phyloP scores from a whole-genome alignment of 2,797 vertebrate genomes.

The Leptoclinus maculatus region DNA sequence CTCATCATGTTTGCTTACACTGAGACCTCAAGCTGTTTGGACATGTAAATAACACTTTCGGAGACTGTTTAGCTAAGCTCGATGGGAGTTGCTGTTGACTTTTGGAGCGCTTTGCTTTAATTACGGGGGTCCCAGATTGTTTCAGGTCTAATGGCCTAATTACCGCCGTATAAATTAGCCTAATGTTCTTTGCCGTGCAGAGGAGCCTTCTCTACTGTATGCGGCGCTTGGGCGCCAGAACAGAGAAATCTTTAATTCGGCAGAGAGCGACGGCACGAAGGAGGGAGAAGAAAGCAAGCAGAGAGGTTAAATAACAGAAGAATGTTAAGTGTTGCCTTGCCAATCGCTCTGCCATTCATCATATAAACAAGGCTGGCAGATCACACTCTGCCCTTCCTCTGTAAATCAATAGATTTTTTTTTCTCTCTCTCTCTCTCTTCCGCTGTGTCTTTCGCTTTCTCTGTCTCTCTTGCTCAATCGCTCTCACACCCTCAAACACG shows the following conservation, averaged over 20 bases:
- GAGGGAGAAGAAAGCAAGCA: constrained; percentile 49
- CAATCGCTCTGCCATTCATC: constrained; percentile 82
- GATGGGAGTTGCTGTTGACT: constrained; percentile 83
- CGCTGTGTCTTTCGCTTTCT: constrained; percentile 39
- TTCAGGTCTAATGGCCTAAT: constrained; percentile 86
- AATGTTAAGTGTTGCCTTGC: constrained; percentile 62
- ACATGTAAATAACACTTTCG: constrained; percentile 84
- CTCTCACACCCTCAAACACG: constrained; percentile 64
- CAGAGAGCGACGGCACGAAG: constrained; percentile 38
- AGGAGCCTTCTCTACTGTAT: constrained; percentile 63
- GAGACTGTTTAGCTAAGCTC: constrained; percentile 80
- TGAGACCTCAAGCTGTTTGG: constrained; percentile 83
- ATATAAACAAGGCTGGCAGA: constrained; percentile 71
- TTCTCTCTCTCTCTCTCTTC: constrained; percentile 17
- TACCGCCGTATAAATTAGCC: constrained; percentile 84
- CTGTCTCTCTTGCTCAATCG: constrained; percentile 44
- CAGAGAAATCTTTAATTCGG: constrained; percentile 52
- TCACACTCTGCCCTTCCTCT: constrained; percentile 73
- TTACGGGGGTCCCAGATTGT: constrained; percentile 85
- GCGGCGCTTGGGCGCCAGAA: constrained; percentile 39
- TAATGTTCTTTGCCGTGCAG: constrained; percentile 74
- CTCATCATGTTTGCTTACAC: constrained; percentile 67
- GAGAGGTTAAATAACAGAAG: constrained; percentile 68
- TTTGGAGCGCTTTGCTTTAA: constrained; percentile 84
- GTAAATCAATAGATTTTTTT: constrained; percentile 74